phyloP scores from a whole-genome alignment of 2,888 invertebrate species.

The Tromatobia lineatoria region DNA sequence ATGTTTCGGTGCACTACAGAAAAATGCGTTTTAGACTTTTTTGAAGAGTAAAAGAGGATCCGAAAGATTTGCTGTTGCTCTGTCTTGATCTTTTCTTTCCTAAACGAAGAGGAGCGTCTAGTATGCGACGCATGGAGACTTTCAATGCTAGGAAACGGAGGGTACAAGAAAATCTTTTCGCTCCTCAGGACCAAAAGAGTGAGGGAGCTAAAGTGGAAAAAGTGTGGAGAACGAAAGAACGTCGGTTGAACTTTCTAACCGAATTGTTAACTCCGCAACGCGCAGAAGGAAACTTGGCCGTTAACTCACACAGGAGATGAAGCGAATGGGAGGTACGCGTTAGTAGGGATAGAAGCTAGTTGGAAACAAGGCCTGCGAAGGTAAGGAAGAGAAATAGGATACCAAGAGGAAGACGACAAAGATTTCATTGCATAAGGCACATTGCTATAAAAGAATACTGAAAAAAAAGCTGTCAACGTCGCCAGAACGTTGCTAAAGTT shows the following conservation, averaged over 20 bases:
- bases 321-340: conserved; percentile 66
- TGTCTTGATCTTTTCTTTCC: not conserved
- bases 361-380: conserved; percentile 1
- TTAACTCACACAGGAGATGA: conserved; percentile 77
- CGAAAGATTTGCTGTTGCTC: conserved; percentile 4
- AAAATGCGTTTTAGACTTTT: conserved; percentile 15
- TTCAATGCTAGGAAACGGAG: not conserved
- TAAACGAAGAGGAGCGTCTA: not conserved
- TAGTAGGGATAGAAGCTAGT: conserved; percentile 42
- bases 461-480: no score
- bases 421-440: conserved; percentile 13
- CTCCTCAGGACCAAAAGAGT: conserved; percentile 22
- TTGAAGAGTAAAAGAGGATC: not conserved
- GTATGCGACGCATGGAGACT: not conserved
- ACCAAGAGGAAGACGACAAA: conserved; percentile 31
- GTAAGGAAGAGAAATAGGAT: conserved; percentile 21
- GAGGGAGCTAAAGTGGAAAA: conserved; percentile 2
- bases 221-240: conserved; percentile 50
- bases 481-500: no score
- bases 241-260: conserved; percentile 80
- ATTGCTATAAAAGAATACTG: not conserved
- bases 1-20: conserved; percentile 14
- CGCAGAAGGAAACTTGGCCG: conserved; percentile 78
- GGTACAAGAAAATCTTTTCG: conserved; percentile 22
- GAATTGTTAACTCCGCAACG: conserved; percentile 81